Base-by-base conservation (phyloP, 1,140 invertebrate genomes). In the Dolichoris vasculosae region DNA sequence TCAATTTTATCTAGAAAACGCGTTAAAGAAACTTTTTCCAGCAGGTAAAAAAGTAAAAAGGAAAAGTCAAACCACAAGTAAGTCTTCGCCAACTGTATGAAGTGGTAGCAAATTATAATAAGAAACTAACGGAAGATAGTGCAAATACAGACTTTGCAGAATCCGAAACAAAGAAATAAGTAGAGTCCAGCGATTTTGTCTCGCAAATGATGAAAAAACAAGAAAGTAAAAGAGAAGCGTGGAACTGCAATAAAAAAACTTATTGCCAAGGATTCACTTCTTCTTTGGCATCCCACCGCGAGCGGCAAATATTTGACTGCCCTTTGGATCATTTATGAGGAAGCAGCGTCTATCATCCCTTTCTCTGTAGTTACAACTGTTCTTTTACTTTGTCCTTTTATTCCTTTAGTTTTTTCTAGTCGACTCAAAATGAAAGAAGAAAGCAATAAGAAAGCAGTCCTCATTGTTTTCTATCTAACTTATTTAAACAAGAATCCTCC, bases 191-290 rank as follows among this genome's bases (percentile, higher is more conserved):
- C n/a, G 38, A 43, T 76, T 76, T 7, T 40, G 43, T 26, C 43
- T 77, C 73, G 43, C 26, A 38, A 32, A 55, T 23, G 9, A 76
- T n/a, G 75, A 64, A 64, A 78, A 73, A 83, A 79, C 8, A 77
- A 32, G 59, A n/a, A 71, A 64, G 40, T 17, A 2, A 69, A 32
- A 51, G 17, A 69, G 73, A 9, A 71, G 38, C 63, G 63, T 43
- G 26, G 75, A 55, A 55, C n/a, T 87, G 89, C 88, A 90, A 91
- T 90, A 90, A 91, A 67, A 90, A 91, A 91, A 90, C 90, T 91
- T 90, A 91, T 90, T 90, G 90, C 85, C 87, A 20, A 32, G 83
- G 83, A 76, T 76, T 85, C 46, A 69, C 76, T 78, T 48, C 67
- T 15, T 55, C 48, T 67, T 80, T 69, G 38, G 73, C 73, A n/a